A percentile compares a stretch with the other conserved stretches of the same genome.
phyloP scores from a whole-genome alignment of 2,888 invertebrate genomes.

The Cephus runcator region DNA sequence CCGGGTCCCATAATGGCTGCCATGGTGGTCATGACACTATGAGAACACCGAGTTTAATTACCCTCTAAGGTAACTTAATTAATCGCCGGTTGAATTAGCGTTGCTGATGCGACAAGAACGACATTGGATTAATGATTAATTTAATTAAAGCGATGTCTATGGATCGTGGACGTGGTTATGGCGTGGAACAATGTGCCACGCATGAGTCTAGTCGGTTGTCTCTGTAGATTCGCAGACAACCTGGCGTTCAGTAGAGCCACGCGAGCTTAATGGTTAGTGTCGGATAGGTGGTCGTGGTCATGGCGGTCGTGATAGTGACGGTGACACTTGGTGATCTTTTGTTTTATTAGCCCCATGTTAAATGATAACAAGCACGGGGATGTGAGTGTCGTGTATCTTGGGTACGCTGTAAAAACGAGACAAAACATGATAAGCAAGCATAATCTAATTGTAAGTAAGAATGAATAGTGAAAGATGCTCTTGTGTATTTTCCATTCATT shows the following conservation, averaged over 20 bases:
- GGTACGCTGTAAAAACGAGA: constrained; percentile 45
- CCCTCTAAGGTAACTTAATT: not conserved
- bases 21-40: not conserved
- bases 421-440: constrained; percentile 40
- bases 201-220: not conserved
- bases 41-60: not conserved
- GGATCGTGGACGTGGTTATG: constrained; percentile 30
- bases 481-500: not conserved
- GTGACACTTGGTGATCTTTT: constrained; percentile 11
- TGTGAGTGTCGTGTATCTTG: constrained; percentile 41
- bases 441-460: constrained; percentile 9
- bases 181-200: constrained; percentile 23
- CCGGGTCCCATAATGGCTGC: not conserved
- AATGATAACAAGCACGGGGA: constrained; percentile 49
- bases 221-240: constrained; percentile 27
- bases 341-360: constrained; percentile 37
- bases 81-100: constrained; percentile 56
- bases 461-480: constrained; percentile 4
- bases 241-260: constrained; percentile 20
- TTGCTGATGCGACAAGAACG: constrained; percentile 62
- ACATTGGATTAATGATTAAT: constrained; percentile 45
- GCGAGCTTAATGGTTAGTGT: constrained; percentile 37
- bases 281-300: constrained; percentile 20
- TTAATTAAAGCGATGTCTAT: constrained; percentile 44
- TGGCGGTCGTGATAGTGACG: not conserved